Evolutionary conservation across 2,797 vertebrate species (phyloP).

Genomic region (Holocentrus rufus): DNA sequence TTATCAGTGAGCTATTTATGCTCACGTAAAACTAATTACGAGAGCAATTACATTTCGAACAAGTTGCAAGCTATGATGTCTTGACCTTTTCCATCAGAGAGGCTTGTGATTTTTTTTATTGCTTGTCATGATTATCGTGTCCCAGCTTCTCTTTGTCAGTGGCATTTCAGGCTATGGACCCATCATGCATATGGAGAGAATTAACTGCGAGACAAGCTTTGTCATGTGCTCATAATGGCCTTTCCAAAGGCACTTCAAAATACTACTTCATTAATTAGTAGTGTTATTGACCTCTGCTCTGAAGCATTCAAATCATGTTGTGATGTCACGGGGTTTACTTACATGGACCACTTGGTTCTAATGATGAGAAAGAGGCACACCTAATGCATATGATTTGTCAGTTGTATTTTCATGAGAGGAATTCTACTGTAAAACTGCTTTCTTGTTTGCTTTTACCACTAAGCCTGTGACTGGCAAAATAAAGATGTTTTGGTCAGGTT

Average conservation of each 20-base stretch:
- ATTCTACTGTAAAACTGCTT: conserved; percentile 18
- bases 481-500: neutral
- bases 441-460: conserved; percentile 23
- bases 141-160: conserved; percentile 27
- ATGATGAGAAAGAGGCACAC: conserved; percentile 6
- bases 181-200: conserved; percentile 41
- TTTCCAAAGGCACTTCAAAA: conserved; percentile 12
- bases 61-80: neutral
- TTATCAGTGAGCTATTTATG: neutral
- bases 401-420: conserved; percentile 8
- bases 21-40: conserved; percentile 3
- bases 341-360: conserved; percentile 17
- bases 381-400: neutral
- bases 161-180: conserved; percentile 36
- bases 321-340: conserved; percentile 25
- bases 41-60: conserved; percentile 11
- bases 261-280: conserved; percentile 30
- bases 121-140: conserved; percentile 23
- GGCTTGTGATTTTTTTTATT: conserved; percentile 41
- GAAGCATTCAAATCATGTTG: conserved; percentile 28
- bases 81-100: conserved; percentile 36
- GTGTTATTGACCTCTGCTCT: conserved; percentile 25
- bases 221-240: conserved; percentile 35
- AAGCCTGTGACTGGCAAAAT: neutral
- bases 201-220: conserved; percentile 42